Conservation (phyloP, 92 coral and sea anemone genomes). For the Galaxea fascicularis region DNA sequence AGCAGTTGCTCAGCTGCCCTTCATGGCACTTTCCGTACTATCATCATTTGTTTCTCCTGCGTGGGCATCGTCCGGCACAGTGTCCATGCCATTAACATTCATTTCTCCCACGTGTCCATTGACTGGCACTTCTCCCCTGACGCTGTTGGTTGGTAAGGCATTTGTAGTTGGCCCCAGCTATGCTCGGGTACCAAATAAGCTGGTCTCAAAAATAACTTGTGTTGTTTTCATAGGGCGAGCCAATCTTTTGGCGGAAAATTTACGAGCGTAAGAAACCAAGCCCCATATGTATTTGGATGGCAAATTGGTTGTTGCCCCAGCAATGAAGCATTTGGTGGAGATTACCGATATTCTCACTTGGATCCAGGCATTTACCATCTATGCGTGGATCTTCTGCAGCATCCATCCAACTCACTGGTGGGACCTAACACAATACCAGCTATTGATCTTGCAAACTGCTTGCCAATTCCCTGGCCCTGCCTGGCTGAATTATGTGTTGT, state of each 20-base stretch:
- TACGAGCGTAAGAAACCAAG: slow-evolving; percentile 6
- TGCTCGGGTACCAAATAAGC: too few relatives aligned
- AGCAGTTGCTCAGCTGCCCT: not conserved
- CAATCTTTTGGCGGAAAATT: slow-evolving; percentile 18
- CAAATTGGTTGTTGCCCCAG: not conserved
- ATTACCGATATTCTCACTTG: slow-evolving; percentile 13
- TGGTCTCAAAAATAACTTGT: not conserved
- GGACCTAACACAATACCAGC: slow-evolving; percentile 25
- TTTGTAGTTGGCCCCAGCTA: too few relatives aligned
- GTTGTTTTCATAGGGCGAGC: slow-evolving; percentile 1
- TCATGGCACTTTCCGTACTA: too few relatives aligned
- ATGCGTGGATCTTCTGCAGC: slow-evolving; percentile 11
- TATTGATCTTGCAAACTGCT: slow-evolving; percentile 31
- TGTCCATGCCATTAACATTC: too few relatives aligned
- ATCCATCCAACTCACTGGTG: not conserved
- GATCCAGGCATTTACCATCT: slow-evolving; percentile 38
- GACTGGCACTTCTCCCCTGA: too few relatives aligned
- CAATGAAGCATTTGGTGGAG: not conserved
- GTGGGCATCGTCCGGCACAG: too few relatives aligned
- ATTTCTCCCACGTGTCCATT: too few relatives aligned
- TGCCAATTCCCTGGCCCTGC: slow-evolving; percentile 34
- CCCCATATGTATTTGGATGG: not conserved
- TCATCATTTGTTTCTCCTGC: too few relatives aligned
- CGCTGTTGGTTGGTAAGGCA: too few relatives aligned
- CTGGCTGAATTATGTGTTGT: slow-evolving; percentile 24